Evolutionary conservation across 2,113 vertebrate species (phyloP).

Genomic region (Bucco capensis): DNA sequence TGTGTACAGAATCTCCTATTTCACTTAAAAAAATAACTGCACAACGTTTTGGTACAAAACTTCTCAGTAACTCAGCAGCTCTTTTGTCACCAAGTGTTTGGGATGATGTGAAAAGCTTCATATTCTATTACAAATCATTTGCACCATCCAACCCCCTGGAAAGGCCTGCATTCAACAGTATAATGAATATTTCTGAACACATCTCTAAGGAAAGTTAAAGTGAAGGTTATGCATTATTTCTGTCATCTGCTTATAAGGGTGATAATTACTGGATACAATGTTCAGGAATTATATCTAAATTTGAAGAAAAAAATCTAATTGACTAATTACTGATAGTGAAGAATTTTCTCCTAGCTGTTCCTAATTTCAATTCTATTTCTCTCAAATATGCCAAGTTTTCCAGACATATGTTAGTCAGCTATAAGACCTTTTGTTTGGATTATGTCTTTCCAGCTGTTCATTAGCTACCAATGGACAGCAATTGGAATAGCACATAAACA

Average conservation of each 20-base stretch:
- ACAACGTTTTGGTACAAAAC: too few relatives aligned
- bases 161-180: neutral
- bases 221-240: neutral
- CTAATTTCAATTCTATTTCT: neutral
- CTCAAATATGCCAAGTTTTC: neutral
- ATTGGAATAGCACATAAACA: neutral
- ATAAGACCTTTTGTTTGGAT: neutral
- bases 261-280: neutral
- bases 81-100: neutral
- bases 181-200: neutral
- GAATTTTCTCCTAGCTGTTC: neutral
- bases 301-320: neutral
- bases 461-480: neutral
- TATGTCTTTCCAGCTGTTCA: neutral
- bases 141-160: neutral
- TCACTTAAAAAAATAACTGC: neutral
- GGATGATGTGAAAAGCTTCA: neutral
- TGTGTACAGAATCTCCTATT: neutral
- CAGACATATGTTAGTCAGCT: constrained; percentile 11
- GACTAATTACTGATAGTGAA: constrained; percentile 9
- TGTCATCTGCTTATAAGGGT: neutral
- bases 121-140: neutral
- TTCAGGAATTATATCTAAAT: neutral
- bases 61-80: neutral
- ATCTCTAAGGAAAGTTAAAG: neutral